phyloP scores from a whole-genome alignment of 2,113 vertebrate genomes.

The Lanius ludovicianus region DNA sequence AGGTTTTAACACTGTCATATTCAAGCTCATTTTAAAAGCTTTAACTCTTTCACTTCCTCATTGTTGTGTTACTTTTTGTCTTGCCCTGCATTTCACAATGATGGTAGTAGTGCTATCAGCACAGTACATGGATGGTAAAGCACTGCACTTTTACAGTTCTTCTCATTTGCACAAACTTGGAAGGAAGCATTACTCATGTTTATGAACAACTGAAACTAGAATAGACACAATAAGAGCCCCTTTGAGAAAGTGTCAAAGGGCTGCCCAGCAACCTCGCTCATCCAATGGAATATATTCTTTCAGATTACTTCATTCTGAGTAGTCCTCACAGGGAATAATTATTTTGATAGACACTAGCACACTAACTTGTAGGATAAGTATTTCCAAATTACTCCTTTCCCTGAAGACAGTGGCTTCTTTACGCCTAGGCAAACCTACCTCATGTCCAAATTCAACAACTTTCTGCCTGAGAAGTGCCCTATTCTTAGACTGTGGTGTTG shows the following conservation, averaged over 20 bases:
- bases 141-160: not conserved
- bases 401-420: constrained; percentile 65
- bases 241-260: constrained; percentile 39
- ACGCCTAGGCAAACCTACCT: constrained; percentile 52
- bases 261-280: not conserved
- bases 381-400: constrained; percentile 54
- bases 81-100: not conserved
- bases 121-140: not conserved
- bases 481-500: constrained; percentile 70
- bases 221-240: not conserved
- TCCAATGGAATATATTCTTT: constrained; percentile 68
- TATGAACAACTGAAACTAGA: constrained; percentile 15
- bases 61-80: not conserved
- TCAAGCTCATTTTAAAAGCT: not conserved
- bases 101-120: not conserved
- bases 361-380: constrained; percentile 65
- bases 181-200: constrained; percentile 29
- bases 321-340: constrained; percentile 69
- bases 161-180: not conserved
- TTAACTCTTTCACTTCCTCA: not conserved
- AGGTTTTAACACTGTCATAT: not conserved
- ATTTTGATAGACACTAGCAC: constrained; percentile 68
- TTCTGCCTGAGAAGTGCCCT: constrained; percentile 65
- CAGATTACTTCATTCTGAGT: constrained; percentile 66
- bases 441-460: constrained; percentile 73